These are phyloP conservation scores for Phallusia fumigata DNA, from an alignment of 23 tunicate species.

Conservation along the genomic window DNA sequence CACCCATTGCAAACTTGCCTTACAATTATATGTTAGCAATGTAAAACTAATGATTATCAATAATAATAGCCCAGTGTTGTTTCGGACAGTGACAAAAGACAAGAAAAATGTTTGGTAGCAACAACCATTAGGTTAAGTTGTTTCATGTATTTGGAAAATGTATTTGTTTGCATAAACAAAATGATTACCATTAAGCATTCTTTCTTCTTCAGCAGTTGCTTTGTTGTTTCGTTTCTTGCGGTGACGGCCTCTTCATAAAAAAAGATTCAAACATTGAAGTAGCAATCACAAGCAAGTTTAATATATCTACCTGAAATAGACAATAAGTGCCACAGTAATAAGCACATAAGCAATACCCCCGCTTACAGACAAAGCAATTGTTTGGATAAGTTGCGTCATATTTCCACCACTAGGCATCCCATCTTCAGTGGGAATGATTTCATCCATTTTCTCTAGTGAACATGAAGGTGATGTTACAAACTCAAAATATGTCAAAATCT, in stretches of 20 bases:
- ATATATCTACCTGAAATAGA: slow-evolving; percentile 68
- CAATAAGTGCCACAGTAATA: slow-evolving; percentile 51
- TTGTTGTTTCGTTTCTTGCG: slow-evolving; percentile 17
- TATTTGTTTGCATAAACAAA: neutral
- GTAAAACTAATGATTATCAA: too few species aligned
- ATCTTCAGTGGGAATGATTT: neutral
- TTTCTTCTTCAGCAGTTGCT: slow-evolving; percentile 36
- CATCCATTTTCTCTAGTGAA: too few species aligned
- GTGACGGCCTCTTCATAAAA: slow-evolving; percentile 24
- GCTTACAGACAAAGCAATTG: slow-evolving; percentile 60
- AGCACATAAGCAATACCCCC: slow-evolving; percentile 76
- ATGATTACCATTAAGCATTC: slow-evolving; percentile 51
- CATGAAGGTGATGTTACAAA: too few species aligned
- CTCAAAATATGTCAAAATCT: neutral
- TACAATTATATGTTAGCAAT: too few species aligned
- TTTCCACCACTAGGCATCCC: slow-evolving; percentile 12
- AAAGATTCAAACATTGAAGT: neutral
- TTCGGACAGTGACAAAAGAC: too few species aligned
- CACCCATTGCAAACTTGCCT: too few species aligned
- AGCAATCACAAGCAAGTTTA: neutral
- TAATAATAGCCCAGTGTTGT: too few species aligned
- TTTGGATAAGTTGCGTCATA: slow-evolving; percentile 49
- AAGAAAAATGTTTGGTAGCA: too few species aligned
- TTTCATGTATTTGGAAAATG: neutral
- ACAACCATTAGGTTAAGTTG: too few species aligned